Evolutionary conservation across 2,113 vertebrate species (phyloP), one percentile per base, ranked within the genome.

Genomic region (Mesocricetus auratus): DNA sequence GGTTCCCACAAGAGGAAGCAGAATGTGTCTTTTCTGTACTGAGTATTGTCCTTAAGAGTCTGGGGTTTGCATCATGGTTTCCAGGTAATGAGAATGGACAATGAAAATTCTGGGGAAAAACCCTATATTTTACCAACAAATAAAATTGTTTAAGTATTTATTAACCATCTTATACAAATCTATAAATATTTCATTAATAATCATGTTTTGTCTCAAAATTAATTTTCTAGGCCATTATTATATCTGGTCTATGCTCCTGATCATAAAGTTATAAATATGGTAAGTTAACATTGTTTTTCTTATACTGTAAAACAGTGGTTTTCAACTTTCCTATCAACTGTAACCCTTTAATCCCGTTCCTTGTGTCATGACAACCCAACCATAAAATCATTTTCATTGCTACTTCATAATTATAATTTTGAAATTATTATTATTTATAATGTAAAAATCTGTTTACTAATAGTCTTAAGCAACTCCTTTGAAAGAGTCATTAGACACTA

Each of bases 141-240:
- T 13, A 88, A 87, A 73, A 73, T 78, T 78, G 56, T 50, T 22
- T 92, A 89, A 94, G 7, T 75, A 60, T 90, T 89, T 90, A 1
- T 71, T 90, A 39, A 86, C 77, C 39, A 91, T 94, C 8, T 93
- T 74, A 78, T 58, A 87, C 5, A 95, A 91, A 96, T 2, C 4
- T 87, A 56, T 42, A 39, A 53, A 39, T 90, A 82, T 79, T 92
- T 94, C 39, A 75, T 87, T 92, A 83, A 92, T 90, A 95, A 95
- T 79, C 94, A 16, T 5, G 0, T 6, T 92, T 87, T 26, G 69
- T 73, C 47, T 94, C 13, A 71, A 86, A 83, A 53, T 71, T 71
- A 39, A 62, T 94, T 92, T 94, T 94, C 10, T 4, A 91, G 66
- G 45, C 86, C 5, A 75, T 86, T 93, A 66, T 75, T 33, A 81